These are phyloP conservation scores for Gyps fulvus DNA, from an alignment of 2,113 vertebrate genomes.

Conservation along the genomic window DNA sequence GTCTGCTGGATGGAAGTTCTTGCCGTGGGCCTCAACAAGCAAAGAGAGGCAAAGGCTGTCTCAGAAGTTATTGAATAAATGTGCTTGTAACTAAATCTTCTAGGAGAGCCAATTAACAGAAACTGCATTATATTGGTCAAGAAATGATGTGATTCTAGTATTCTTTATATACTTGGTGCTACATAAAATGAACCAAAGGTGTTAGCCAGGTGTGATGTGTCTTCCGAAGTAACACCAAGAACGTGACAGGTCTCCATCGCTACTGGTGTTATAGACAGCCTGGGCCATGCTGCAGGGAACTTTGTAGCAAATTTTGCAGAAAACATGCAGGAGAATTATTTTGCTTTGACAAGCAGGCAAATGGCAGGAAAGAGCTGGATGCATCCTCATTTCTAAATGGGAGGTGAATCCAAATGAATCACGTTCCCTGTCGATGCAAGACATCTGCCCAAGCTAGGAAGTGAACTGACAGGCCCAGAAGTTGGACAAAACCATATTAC, in stretches of 20 bases:
- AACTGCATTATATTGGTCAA: background rate
- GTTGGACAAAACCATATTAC: background rate
- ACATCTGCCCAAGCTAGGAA: background rate
- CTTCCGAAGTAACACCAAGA: background rate
- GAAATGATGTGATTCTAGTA: background rate
- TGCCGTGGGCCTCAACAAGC: background rate
- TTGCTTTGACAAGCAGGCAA: background rate
- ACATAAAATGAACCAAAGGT: background rate
- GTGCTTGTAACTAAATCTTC: background rate
- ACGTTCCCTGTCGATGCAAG: background rate
- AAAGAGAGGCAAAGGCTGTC: background rate
- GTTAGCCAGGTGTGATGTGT: background rate
- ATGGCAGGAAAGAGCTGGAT: background rate
- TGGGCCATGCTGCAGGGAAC: background rate
- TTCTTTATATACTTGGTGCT: background rate
- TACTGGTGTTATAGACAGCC: no score
- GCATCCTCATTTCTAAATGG: background rate
- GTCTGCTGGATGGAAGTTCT: background rate
- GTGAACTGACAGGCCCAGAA: background rate
- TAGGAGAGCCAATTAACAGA: background rate
- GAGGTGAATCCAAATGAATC: background rate
- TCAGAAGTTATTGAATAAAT: background rate
- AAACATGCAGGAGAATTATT: background rate
- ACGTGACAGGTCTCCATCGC: accelerated
- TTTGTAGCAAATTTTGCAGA: background rate